These are phyloP conservation scores for Neria commutata DNA, from an alignment of 2,888 invertebrate genomes.

Conservation along the genomic window DNA sequence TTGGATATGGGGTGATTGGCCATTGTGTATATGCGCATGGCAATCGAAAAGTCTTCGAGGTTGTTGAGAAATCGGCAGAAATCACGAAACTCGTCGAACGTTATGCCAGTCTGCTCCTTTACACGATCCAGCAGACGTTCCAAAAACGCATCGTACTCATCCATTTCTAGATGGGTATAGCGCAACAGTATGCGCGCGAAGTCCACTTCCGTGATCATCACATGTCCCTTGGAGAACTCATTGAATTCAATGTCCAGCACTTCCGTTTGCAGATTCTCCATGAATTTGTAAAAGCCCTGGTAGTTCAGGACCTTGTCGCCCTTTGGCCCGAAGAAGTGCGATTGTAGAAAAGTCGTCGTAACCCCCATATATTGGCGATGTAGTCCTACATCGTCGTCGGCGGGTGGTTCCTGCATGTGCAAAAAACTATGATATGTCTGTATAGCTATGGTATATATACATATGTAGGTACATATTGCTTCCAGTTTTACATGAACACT, in stretches of 20 bases:
- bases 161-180: conserved; percentile 86
- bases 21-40: conserved; percentile 97
- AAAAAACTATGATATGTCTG: neutral
- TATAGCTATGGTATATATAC: too few species aligned
- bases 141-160: conserved; percentile 90
- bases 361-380: conserved; percentile 77
- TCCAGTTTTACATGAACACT: conserved; percentile 74
- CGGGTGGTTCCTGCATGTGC: neutral
- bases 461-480: too few species aligned
- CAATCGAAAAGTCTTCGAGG: conserved; percentile 95
- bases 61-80: conserved; percentile 98
- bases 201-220: conserved; percentile 91
- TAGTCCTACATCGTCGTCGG: conserved; percentile 60
- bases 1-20: conserved; percentile 95
- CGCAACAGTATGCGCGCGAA: conserved; percentile 94
- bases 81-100: conserved; percentile 91
- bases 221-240: conserved; percentile 92
- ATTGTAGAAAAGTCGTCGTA: conserved; percentile 83
- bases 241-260: conserved; percentile 95
- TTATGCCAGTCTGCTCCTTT: conserved; percentile 83
- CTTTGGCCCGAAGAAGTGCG: conserved; percentile 94
- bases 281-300: conserved; percentile 92
- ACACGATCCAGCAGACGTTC: conserved; percentile 84
- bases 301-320: conserved; percentile 87
- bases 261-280: conserved; percentile 96